phyloP scores from a whole-genome alignment of 1,140 invertebrate genomes.

The Drosophila melanogaster region DNA sequence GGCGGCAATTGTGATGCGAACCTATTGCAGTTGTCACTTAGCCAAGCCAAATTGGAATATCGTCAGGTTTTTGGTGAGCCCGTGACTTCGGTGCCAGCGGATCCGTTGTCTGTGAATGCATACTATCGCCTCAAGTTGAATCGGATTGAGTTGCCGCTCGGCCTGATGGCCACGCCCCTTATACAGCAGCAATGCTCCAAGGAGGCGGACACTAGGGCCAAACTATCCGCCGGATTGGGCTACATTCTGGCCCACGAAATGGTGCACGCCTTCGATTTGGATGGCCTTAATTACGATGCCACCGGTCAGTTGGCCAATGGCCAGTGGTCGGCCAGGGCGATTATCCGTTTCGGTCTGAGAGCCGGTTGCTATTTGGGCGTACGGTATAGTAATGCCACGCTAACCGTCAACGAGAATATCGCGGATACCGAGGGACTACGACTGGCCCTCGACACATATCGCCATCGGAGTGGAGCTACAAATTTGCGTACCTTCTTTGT shows the following conservation, averaged over 20 bases:
- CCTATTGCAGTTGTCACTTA: conserved; percentile 56
- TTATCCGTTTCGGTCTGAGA: conserved; percentile 64
- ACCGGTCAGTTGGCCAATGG: conserved; percentile 45
- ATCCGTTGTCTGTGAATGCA: conserved; percentile 70
- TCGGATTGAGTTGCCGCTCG: conserved; percentile 71
- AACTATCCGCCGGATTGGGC: conserved; percentile 52
- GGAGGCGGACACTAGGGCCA: conserved; percentile 6
- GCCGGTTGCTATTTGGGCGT: conserved; percentile 59
- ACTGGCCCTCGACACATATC: conserved; percentile 60
- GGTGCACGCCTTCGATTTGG: conserved; percentile 78
- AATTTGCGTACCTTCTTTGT: conserved; percentile 57
- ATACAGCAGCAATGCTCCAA: conserved; percentile 1
- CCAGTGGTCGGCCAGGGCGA: conserved; percentile 62
- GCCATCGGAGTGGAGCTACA: not conserved
- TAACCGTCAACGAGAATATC: conserved; percentile 76
- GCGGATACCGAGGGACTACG: conserved; percentile 76
- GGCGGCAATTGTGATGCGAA: conserved; percentile 55
- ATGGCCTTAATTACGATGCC: conserved; percentile 77
- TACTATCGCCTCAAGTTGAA: conserved; percentile 75
- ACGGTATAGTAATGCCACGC: conserved; percentile 61
- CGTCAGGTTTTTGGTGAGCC: conserved; percentile 20
- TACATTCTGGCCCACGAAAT: conserved; percentile 76
- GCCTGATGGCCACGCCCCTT: conserved; percentile 54
- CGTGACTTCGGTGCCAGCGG: conserved; percentile 8
- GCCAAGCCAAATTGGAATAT: conserved; percentile 33